Base-by-base conservation (phyloP, 2,113 vertebrate species). In the Echinops telfairi region DNA sequence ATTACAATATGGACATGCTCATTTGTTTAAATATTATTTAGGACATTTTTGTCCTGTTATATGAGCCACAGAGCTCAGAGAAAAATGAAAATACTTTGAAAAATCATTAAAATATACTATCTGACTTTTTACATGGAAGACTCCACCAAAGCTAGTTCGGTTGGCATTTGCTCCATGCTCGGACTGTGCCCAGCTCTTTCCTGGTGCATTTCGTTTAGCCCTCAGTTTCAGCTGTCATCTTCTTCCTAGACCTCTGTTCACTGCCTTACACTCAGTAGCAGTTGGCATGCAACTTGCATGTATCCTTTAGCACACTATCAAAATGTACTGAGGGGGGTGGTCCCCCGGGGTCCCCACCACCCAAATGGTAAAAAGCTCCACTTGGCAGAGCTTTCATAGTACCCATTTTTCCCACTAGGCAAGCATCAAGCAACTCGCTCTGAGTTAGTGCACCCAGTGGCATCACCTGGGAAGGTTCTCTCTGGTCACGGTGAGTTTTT, bases 281-380 rank as follows among this genome's bases (percentile, higher is more conserved):
- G 3, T 31, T 6, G 2, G 15, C 16, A 23, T 6, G 0, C 29
- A 7, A 2, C 15, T 17, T 23, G 14, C 31, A 33, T 15, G 1
- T 25, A 62, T 83, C 27, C n/a, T 53, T 31, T 11, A 70, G 3
- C 2, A 36, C 12, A 75, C 31, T 6, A 8, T 3, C 9, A 29
- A 43, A 33, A 40, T 20, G 0, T 0, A 53, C 12, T 53, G 12
- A 14, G 10, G 47, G 47, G 47, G 47, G 43, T 6, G 43, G 43
- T n/a, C n/a, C n/a, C n/a, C n/a, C n/a, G 43, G 43, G 43, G 43
- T 47, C 10, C 43, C 43, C 43, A n/a, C 43, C 43, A 6, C 43
- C 43, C 5, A 47, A 47, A 47, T 47, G 43, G 43, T 47, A 47
- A 47, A 47, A 47, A 47, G 43, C 43, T 47, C 43, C 43, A 47